Evolutionary conservation across 2,113 vertebrate species (phyloP).

Genomic region (Grallaria varia): DNA sequence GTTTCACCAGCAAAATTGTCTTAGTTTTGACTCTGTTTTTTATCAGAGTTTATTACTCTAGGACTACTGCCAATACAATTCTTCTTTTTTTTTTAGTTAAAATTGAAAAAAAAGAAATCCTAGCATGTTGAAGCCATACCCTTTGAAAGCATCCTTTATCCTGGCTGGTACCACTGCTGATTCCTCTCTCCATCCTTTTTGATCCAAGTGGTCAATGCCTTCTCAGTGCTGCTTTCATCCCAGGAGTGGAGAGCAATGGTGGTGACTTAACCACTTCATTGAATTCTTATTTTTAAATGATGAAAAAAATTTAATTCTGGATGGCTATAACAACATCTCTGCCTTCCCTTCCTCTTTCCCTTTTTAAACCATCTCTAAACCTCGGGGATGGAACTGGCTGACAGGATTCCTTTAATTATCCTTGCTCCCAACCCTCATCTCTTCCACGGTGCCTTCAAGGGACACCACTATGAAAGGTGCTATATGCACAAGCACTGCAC

Average conservation of each 20-base stretch:
- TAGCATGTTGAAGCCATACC: not conserved
- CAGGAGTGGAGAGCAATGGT: not conserved
- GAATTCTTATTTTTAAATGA: not conserved
- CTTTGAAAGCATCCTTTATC: not conserved
- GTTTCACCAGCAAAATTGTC: constrained; percentile 3
- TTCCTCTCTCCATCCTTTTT: not conserved
- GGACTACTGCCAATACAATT: not conserved
- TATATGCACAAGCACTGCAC: not conserved
- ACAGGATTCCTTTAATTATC: constrained; percentile 52
- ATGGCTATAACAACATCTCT: not conserved
- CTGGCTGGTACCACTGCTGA: not conserved
- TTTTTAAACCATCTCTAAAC: constrained; percentile 1
- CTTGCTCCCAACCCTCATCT: not conserved
- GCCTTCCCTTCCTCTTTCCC: not conserved
- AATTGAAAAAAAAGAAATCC: not conserved
- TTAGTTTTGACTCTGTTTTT: not conserved
- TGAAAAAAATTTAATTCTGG: not conserved
- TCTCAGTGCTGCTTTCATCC: not conserved
- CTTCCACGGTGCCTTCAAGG: constrained; percentile 5
- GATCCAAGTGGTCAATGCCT: not conserved
- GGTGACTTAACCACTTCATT: not conserved
- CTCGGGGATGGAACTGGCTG: not conserved
- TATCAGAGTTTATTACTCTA: not conserved
- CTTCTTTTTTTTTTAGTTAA: not conserved
- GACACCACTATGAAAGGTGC: not conserved